Evolutionary conservation across 2,113 vertebrate species (phyloP).

Genomic region (Budorcas taxicolor): DNA sequence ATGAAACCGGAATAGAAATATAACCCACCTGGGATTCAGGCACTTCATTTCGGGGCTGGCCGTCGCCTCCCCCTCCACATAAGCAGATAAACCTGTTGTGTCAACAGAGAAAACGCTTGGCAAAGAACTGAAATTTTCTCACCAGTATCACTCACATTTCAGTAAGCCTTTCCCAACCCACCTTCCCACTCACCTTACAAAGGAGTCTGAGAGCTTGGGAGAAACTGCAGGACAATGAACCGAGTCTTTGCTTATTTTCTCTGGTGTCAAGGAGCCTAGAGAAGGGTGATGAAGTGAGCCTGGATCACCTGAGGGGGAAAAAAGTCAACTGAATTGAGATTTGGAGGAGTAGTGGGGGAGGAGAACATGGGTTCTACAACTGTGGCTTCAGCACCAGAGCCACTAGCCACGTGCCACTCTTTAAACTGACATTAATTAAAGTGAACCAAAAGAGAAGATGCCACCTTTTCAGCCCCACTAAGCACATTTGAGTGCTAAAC

Average conservation of each 20-base stretch:
- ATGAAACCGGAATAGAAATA: not conserved
- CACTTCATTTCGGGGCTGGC: not conserved
- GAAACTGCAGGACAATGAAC: not conserved
- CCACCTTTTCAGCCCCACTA: not conserved
- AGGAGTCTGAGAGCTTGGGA: not conserved
- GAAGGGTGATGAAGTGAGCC: not conserved
- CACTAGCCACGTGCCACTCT: fast-evolving
- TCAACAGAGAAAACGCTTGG: constrained; percentile 6
- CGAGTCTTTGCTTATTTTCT: not conserved
- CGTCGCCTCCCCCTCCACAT: fast-evolving
- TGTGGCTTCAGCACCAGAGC: not conserved
- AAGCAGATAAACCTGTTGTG: not conserved
- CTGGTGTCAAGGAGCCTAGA: not conserved
- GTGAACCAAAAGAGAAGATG: not conserved
- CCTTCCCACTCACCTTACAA: not conserved
- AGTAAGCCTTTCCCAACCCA: not conserved
- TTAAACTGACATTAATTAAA: not conserved
- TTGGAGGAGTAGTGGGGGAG: not conserved
- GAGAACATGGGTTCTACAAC: fast-evolving
- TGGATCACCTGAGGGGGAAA: too few relatives aligned
- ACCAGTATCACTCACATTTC: not conserved
- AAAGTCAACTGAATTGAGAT: not conserved
- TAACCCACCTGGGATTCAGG: not conserved
- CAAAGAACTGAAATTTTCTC: not conserved
- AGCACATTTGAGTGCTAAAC: not conserved